These are phyloP conservation scores for Pangasius larnaudii DNA, from an alignment of 2,797 vertebrate species.

Conservation along the genomic window DNA sequence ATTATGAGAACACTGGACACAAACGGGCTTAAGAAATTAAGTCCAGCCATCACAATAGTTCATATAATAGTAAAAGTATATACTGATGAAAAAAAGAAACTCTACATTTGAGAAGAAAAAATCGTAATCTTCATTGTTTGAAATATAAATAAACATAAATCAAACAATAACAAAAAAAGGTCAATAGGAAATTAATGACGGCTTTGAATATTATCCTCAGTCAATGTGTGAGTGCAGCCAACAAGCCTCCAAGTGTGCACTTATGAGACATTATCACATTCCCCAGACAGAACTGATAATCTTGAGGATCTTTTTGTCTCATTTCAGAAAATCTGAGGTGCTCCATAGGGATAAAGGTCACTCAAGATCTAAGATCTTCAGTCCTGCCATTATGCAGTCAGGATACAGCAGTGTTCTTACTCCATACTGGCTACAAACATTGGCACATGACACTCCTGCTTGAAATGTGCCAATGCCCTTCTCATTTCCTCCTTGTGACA, in stretches of 20 bases:
- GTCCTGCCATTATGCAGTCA: not conserved
- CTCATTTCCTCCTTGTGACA: not conserved
- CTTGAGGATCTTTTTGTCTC: not conserved
- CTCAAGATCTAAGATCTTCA: not conserved
- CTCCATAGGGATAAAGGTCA: not conserved
- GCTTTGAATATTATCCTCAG: not conserved
- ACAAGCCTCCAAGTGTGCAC: not conserved
- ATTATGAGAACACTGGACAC: not conserved
- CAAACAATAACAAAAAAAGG: not conserved
- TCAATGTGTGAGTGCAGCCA: not conserved
- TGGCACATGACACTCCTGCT: not conserved
- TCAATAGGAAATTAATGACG: not conserved
- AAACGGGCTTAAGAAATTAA: slow-evolving; percentile 16
- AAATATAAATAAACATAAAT: not conserved
- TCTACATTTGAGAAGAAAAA: not conserved
- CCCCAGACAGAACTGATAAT: not conserved
- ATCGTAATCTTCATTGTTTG: not conserved
- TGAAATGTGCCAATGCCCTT: not conserved
- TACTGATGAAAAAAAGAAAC: not conserved
- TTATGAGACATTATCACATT: not conserved
- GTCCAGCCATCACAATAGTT: not conserved
- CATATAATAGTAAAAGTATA: not conserved
- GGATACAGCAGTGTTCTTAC: not conserved
- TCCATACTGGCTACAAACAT: not conserved
- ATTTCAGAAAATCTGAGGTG: not conserved